phyloP scores from a whole-genome alignment of 2,888 invertebrate species.

The Drosophila meridionalis region DNA sequence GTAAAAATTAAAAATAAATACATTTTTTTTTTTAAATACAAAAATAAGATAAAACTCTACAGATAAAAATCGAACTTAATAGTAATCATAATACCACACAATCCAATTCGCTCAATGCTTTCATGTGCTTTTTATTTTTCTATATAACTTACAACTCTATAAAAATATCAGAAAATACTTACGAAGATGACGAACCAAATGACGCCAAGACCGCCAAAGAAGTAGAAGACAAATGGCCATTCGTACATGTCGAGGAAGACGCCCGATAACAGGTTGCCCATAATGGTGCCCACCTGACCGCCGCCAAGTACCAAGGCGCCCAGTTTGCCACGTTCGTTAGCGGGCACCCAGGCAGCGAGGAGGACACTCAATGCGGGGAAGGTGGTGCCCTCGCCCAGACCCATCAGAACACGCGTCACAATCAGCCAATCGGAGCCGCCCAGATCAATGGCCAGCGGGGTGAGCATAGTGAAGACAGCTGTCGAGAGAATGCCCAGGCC shows the following conservation, averaged over 20 bases:
- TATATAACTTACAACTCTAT: too few species aligned
- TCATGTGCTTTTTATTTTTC: too few species aligned
- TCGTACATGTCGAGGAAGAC: slow-evolving; percentile 88
- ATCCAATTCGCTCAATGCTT: too few species aligned
- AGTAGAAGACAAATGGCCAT: slow-evolving; percentile 92
- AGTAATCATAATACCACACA: too few species aligned
- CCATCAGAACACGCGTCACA: slow-evolving; percentile 90
- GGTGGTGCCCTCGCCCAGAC: slow-evolving; percentile 93
- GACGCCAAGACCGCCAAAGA: slow-evolving; percentile 91
- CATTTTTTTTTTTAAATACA: too few species aligned
- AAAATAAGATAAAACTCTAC: too few species aligned
- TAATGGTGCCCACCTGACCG: slow-evolving; percentile 88
- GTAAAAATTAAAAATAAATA: too few species aligned
- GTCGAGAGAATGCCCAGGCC: slow-evolving; percentile 93
- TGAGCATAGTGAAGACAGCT: slow-evolving; percentile 92
- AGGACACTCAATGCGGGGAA: slow-evolving; percentile 93
- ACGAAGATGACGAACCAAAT: slow-evolving; percentile 91
- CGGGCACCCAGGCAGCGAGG: slow-evolving; percentile 92
- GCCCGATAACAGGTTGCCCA: slow-evolving; percentile 89
- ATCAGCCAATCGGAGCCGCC: slow-evolving; percentile 90
- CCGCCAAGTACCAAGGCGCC: slow-evolving; percentile 93
- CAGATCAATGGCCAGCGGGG: slow-evolving; percentile 89
- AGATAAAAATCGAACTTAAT: too few species aligned
- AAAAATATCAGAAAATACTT: slow-evolving; percentile 74
- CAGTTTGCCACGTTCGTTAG: slow-evolving; percentile 91